phyloP scores from a whole-genome alignment of 2,113 vertebrate species.

The Xenus cinereus region DNA sequence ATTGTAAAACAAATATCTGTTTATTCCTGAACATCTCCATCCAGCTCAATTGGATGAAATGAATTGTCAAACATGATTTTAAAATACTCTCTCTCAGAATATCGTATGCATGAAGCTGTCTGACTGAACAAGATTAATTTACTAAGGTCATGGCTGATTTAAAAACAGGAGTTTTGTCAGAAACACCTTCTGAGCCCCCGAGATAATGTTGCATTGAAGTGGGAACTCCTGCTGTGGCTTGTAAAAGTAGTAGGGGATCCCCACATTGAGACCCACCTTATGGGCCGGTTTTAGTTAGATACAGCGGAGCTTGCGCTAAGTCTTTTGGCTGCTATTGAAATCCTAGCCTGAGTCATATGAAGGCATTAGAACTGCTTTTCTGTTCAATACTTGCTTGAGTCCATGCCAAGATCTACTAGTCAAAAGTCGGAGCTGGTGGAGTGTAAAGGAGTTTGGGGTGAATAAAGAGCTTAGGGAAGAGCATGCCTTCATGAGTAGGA shows the following conservation, averaged over 20 bases:
- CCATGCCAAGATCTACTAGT: background rate
- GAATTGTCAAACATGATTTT: background rate
- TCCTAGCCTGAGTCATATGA: background rate
- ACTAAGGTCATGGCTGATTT: background rate
- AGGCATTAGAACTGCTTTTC: background rate
- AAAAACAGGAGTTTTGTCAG: background rate
- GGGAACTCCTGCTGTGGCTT: background rate
- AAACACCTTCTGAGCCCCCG: background rate
- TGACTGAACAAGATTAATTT: background rate
- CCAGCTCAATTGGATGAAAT: background rate
- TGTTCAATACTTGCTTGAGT: background rate
- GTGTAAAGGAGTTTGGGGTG: background rate
- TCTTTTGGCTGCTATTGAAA: background rate
- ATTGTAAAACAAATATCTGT: slow-evolving; percentile 10
- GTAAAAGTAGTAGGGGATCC: background rate
- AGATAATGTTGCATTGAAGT: background rate
- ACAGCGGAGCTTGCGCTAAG: background rate
- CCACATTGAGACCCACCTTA: background rate
- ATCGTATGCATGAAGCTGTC: background rate
- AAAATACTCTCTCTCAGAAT: background rate
- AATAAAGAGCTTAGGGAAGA: background rate
- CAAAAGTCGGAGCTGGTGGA: background rate
- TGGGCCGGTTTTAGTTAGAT: background rate
- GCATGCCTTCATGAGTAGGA: background rate
- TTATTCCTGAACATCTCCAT: slow-evolving; percentile 24